Evolutionary conservation across 2,113 vertebrate genomes (phyloP).

Genomic region (Azemiops feae): DNA sequence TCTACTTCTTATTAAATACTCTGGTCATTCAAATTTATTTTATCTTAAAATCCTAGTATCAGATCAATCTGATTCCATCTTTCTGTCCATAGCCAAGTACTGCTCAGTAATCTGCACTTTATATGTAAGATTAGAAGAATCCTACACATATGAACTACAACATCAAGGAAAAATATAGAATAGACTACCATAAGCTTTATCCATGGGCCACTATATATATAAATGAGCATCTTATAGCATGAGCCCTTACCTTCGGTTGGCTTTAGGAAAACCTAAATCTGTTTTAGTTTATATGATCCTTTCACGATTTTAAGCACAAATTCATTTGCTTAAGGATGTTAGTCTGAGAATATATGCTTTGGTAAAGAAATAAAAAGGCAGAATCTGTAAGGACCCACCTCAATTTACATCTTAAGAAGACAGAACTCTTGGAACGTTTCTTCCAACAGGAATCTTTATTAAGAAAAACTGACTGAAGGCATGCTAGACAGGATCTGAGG

Average conservation of each 20-base stretch:
- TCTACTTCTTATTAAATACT: too few relatives aligned
- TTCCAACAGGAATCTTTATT: too few relatives aligned
- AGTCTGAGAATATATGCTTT: background rate
- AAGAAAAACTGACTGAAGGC: too few relatives aligned
- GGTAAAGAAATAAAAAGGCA: background rate
- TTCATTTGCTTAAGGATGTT: background rate
- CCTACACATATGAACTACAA: background rate
- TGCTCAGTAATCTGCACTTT: too few relatives aligned
- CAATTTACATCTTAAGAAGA: too few relatives aligned
- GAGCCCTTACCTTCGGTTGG: background rate
- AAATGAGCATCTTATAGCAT: background rate
- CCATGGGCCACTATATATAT: background rate
- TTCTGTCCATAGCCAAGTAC: too few relatives aligned
- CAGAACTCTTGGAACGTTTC: too few relatives aligned
- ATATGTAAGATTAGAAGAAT: background rate
- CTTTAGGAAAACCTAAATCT: background rate
- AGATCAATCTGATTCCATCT: too few relatives aligned
- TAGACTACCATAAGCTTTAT: background rate
- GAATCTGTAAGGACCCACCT: too few relatives aligned
- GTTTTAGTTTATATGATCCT: background rate
- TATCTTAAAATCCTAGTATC: too few relatives aligned
- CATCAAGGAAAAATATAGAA: background rate
- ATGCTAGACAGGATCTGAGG: too few relatives aligned
- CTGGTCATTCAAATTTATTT: too few relatives aligned
- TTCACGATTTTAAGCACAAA: background rate